Percentiles rank a stretch among this genome's conserved stretches.
These are phyloP conservation scores for Camelus bactrianus DNA, from an alignment of 2,113 vertebrate species.

Conservation along the genomic window DNA sequence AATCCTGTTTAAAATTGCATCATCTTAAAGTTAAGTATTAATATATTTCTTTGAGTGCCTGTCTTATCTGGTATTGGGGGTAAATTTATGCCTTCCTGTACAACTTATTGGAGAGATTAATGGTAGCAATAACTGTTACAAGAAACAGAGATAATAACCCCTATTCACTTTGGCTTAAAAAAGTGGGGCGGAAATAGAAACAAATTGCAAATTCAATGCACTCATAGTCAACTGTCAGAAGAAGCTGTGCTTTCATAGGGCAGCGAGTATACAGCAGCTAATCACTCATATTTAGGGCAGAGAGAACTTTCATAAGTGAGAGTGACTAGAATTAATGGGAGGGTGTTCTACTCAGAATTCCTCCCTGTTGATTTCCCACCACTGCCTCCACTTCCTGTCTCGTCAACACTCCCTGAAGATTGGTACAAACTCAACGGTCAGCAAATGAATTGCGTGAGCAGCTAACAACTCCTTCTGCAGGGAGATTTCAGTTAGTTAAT, in stretches of 20 bases:
- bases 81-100: conserved; percentile 65
- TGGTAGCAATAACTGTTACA: conserved; percentile 74
- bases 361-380: neutral
- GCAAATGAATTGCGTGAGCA: neutral
- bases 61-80: neutral
- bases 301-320: conserved; percentile 45
- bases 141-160: conserved; percentile 74
- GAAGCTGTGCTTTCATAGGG: conserved; percentile 69
- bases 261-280: neutral
- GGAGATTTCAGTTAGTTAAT: neutral
- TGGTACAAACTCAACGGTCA: neutral
- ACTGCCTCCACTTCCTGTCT: neutral
- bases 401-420: neutral
- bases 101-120: conserved; percentile 72
- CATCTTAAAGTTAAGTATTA: conserved; percentile 53
- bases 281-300: conserved; percentile 65
- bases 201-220: conserved; percentile 54
- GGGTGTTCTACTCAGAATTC: neutral
- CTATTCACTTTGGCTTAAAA: conserved; percentile 52
- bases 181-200: conserved; percentile 64
- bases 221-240: neutral
- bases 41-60: conserved; percentile 65
- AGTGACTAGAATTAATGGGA: neutral
- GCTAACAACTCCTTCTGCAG: neutral
- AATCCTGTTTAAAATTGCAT: conserved; percentile 46